A percentile compares a stretch with the other conserved stretches of the same genome.
phyloP scores from a whole-genome alignment of 1,140 invertebrate genomes.

The Alviniconcha marisindica region DNA sequence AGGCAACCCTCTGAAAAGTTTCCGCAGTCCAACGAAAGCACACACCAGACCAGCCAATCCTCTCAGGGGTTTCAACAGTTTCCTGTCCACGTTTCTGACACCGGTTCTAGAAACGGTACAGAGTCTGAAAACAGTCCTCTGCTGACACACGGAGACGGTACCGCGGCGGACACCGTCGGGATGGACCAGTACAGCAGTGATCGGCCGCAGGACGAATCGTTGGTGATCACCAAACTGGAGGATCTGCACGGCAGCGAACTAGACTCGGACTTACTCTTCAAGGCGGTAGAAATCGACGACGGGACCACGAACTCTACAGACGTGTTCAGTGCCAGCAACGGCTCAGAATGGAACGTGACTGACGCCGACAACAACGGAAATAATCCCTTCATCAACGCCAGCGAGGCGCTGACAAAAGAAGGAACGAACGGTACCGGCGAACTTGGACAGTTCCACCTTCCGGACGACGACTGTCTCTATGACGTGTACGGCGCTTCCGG shows the following conservation, averaged over 20 bases:
- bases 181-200: background rate
- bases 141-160: background rate
- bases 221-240: background rate
- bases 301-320: background rate
- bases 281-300: background rate
- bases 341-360: background rate
- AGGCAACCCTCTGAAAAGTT: too few species aligned
- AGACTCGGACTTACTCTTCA: background rate
- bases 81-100: too few species aligned
- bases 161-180: background rate
- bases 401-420: background rate
- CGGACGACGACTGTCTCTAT: conserved; percentile 29
- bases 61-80: too few species aligned
- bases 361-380: background rate
- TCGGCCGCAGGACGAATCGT: background rate
- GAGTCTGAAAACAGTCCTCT: too few species aligned
- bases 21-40: too few species aligned
- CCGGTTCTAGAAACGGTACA: too few species aligned
- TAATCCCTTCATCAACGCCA: background rate
- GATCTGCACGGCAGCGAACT: background rate
- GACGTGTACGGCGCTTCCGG: conserved; percentile 32
- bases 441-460: background rate
- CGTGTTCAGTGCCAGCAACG: background rate
- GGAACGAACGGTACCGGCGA: background rate
- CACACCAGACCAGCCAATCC: too few species aligned